Conservation (phyloP, 2,888 invertebrate genomes). For the Seira sanloemensis region DNA sequence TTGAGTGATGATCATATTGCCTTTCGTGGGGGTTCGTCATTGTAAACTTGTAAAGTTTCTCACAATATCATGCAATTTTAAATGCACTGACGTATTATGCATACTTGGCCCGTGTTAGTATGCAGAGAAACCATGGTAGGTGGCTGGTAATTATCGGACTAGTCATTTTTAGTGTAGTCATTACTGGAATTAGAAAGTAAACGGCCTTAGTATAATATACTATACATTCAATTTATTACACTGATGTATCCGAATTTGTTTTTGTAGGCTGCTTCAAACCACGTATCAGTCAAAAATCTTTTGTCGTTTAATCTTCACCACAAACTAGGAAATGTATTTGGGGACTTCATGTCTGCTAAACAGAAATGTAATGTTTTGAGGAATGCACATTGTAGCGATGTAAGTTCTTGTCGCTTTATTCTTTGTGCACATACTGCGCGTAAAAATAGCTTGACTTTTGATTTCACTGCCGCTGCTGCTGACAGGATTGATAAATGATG, state of each 20-base stretch:
- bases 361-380: background rate
- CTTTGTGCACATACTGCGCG: constrained; percentile 7
- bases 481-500: constrained; percentile 54
- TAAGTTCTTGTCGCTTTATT: no score
- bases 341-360: constrained; percentile 22
- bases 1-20: constrained; percentile 2
- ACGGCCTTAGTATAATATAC: background rate
- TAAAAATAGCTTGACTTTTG: constrained; percentile 7
- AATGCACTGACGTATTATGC: no score
- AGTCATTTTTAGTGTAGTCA: background rate
- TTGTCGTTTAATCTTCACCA: background rate
- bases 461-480: constrained; percentile 11
- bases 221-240: no score
- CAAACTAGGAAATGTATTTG: constrained; percentile 13
- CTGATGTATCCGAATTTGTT: background rate
- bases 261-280: background rate
- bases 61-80: background rate
- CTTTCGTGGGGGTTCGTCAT: no score
- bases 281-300: background rate
- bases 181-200: constrained; percentile 35
- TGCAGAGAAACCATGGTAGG: constrained; percentile 16
- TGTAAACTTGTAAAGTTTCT: no score
- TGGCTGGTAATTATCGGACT: constrained; percentile 2
- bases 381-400: background rate
- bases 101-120: no score